Base-by-base conservation (phyloP, 2,888 invertebrate genomes). In the Harpalus rufipes region DNA sequence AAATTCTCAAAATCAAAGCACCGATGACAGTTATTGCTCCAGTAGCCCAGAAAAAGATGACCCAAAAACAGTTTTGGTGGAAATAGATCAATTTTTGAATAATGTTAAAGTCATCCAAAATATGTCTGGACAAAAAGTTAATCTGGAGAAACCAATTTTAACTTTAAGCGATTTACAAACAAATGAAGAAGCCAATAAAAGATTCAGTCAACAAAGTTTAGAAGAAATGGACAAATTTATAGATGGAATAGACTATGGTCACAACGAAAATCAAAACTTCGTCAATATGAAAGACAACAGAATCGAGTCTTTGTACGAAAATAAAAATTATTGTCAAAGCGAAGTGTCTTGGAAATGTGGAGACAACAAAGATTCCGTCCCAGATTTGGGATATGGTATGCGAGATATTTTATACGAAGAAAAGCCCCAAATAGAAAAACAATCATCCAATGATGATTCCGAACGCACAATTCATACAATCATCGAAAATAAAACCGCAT, bases 171-270 rank as follows among this genome's bases (percentile, higher is more conserved):
- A 88, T 86, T 87, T 88, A 83, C 84, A 88, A 79, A 87, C 88
- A 85, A 84, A 86, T 81, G 87, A 88, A 14, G 88, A 88, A 87
- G 87, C 87, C 78, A 86, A 86, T 86, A 87, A 86, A 86, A 84
- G 86, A 85, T 86, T 87, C n/a, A 81, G 85, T 87, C 87, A 88
- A 63, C 86, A 88, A 85, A 87, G 87, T 44, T 85, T 87, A 39
- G 87, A 87, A 7, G 91, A 92, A 86, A 90, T 92, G 0, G 90
- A 92, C 63, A 89, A 90, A 61, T 87, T 92, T 84, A 87, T 92
- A 41, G 89, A 89, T 84, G 90, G 91, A 86, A 90, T 92, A 89
- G 92, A 92, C 86, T 87, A 87, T 14, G 90, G 32, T 6, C 5
- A 6, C 32, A 32, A 32, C 32, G 32, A 6, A 32, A 32, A 90